Conservation (phyloP, 2,797 vertebrate genomes). For the Eulemur coronatus region DNA sequence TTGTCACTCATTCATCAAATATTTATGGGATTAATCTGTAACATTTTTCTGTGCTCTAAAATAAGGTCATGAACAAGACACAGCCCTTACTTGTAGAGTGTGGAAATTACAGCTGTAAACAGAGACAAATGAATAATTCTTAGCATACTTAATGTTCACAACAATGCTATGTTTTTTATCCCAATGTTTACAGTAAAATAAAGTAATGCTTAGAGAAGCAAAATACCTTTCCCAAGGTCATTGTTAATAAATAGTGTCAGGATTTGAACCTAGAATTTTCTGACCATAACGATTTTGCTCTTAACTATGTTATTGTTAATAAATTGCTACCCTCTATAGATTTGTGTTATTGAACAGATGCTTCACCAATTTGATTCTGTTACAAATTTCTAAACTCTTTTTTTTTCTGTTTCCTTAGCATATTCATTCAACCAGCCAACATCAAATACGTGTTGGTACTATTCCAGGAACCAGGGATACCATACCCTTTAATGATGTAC, state of each 20-base stretch:
- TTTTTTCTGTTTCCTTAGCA: neutral
- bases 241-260: neutral
- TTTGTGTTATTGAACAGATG: neutral
- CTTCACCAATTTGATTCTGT: neutral
- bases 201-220: neutral
- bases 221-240: neutral
- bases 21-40: neutral
- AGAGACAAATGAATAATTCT: neutral
- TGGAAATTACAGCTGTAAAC: neutral
- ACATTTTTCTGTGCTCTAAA: slow-evolving; percentile 4
- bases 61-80: neutral
- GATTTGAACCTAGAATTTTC: slow-evolving; percentile 13
- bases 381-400: neutral
- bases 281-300: neutral
- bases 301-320: neutral
- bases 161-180: neutral
- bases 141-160: neutral
- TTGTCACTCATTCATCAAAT: slow-evolving; percentile 14
- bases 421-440: neutral
- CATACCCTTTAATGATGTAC: neutral
- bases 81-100: neutral
- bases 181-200: neutral
- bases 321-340: neutral
- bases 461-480: neutral
- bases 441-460: neutral